A percentile compares a stretch with the other conserved stretches of the same genome.
phyloP scores from a whole-genome alignment of 2,113 vertebrate species.

The Coregonus clupeaformis region DNA sequence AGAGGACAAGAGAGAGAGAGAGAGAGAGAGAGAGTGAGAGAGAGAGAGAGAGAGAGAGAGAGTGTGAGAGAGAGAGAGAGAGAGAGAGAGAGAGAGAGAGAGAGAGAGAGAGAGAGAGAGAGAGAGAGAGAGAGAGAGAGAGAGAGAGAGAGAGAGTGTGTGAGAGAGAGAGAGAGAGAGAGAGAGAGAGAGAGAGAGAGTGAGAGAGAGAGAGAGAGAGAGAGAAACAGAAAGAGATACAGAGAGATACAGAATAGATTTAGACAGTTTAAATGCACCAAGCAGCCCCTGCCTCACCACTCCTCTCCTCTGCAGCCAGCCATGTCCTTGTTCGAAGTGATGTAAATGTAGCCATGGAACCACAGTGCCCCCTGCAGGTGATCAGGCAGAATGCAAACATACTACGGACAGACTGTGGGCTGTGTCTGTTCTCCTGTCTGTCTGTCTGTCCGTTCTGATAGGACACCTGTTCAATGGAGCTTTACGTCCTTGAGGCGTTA shows the following conservation, averaged over 20 bases:
- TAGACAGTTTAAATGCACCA: constrained; percentile 50
- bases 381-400: not conserved
- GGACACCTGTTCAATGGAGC: not conserved
- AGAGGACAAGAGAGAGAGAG: too few species aligned
- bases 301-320: constrained; percentile 39
- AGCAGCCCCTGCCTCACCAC: constrained; percentile 28
- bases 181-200: too few species aligned
- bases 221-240: too few species aligned
- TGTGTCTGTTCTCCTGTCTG: not conserved
- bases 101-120: too few species aligned
- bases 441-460: not conserved
- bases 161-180: too few species aligned
- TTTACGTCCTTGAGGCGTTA: constrained; percentile 12
- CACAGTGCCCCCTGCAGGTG: constrained; percentile 88
- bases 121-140: too few species aligned
- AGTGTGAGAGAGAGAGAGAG: too few species aligned
- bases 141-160: too few species aligned
- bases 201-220: too few species aligned
- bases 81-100: too few species aligned
- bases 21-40: too few species aligned
- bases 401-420: not conserved
- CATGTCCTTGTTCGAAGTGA: not conserved
- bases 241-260: constrained; percentile 17
- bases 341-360: constrained; percentile 55
- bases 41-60: too few species aligned